Evolutionary conservation across 2,113 vertebrate species (phyloP).

Genomic region (Edolisoma coerulescens): DNA sequence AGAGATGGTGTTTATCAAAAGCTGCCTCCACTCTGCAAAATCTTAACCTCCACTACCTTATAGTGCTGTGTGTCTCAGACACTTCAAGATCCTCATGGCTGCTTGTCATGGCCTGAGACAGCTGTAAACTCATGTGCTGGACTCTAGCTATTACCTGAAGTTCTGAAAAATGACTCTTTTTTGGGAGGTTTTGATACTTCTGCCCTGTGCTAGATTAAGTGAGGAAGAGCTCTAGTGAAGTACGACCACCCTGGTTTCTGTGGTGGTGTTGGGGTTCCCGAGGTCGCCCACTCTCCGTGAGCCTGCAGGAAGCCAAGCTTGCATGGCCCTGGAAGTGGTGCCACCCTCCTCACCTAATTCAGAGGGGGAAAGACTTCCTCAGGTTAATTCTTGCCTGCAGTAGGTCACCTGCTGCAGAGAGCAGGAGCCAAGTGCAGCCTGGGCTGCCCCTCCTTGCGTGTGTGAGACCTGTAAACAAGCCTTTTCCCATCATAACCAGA

Average conservation of each 20-base stretch:
- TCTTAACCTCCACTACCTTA: neutral
- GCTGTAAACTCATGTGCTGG: neutral
- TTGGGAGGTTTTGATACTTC: neutral
- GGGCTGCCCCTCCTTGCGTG: neutral
- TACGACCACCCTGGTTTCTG: neutral
- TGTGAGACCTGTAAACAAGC: neutral
- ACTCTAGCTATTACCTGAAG: neutral
- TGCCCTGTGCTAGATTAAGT: neutral
- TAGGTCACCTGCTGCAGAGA: neutral
- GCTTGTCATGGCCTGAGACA: neutral
- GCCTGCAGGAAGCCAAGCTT: neutral
- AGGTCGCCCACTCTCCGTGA: neutral
- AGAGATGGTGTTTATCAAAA: neutral
- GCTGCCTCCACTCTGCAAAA: neutral
- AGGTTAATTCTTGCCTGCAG: neutral
- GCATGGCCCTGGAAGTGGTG: neutral
- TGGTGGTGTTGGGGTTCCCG: accelerated
- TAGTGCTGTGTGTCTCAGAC: neutral
- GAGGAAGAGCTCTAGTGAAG: neutral
- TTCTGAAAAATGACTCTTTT: neutral
- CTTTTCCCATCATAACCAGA: neutral
- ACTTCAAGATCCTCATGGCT: neutral
- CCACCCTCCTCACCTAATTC: neutral
- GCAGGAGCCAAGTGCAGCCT: neutral
- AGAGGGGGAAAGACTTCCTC: neutral